Percentiles rank a stretch among this genome's conserved stretches.
These are phyloP conservation scores for Plodia interpunctella DNA, from an alignment of 1,140 invertebrate genomes.

Conservation along the genomic window DNA sequence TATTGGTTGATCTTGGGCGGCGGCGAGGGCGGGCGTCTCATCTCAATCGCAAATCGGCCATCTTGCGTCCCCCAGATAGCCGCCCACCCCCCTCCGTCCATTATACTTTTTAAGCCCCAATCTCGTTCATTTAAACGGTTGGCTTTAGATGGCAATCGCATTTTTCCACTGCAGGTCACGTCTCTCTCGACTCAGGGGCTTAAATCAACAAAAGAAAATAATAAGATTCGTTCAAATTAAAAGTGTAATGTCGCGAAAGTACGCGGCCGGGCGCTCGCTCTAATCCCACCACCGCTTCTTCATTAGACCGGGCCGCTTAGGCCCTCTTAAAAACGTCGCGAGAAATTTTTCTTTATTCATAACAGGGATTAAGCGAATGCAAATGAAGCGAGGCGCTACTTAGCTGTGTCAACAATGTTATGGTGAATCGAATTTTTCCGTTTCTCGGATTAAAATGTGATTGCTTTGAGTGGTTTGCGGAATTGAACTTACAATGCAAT, in stretches of 20 bases:
- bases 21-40: slow-evolving; percentile 54
- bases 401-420: slow-evolving; percentile 71
- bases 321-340: slow-evolving; percentile 62
- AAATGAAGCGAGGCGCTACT: slow-evolving; percentile 73
- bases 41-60: slow-evolving; percentile 77
- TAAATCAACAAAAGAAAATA: slow-evolving; percentile 82
- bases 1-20: slow-evolving; percentile 63
- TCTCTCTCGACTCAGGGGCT: slow-evolving; percentile 76
- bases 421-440: slow-evolving; percentile 30
- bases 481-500: slow-evolving; percentile 9
- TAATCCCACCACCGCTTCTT: slow-evolving; percentile 66
- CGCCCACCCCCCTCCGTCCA: slow-evolving; percentile 64
- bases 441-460: neutral
- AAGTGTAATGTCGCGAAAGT: slow-evolving; percentile 80
- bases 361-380: slow-evolving; percentile 74
- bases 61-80: slow-evolving; percentile 68
- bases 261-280: slow-evolving; percentile 27
- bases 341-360: slow-evolving; percentile 76
- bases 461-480: slow-evolving; percentile 6
- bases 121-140: slow-evolving; percentile 81
- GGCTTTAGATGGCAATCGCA: slow-evolving; percentile 81
- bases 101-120: slow-evolving; percentile 82
- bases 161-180: slow-evolving; percentile 81
- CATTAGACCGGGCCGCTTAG: slow-evolving; percentile 58
- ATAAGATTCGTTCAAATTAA: slow-evolving; percentile 82